Evolutionary conservation across 2,888 invertebrate genomes (phyloP).

Genomic region (Caenorhabditis japonica): DNA sequence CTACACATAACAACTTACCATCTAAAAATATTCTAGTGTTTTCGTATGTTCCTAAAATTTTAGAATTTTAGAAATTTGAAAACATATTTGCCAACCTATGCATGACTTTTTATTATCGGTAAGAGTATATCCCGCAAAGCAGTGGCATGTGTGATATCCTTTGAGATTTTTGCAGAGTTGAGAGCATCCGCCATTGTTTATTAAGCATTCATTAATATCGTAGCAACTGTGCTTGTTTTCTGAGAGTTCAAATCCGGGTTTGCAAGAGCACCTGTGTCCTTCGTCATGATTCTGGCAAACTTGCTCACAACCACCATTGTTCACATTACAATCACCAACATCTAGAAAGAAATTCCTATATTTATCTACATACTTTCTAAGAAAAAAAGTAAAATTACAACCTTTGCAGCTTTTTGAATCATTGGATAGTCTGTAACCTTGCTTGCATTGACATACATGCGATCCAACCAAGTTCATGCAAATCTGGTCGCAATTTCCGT

Average conservation of each 20-base stretch:
- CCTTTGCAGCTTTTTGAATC: constrained; percentile 70
- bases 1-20: too few species aligned
- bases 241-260: constrained; percentile 86
- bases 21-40: too few species aligned
- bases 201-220: constrained; percentile 83
- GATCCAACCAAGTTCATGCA: constrained; percentile 88
- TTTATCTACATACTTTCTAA: too few species aligned
- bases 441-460: constrained; percentile 85
- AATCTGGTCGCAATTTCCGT: constrained; percentile 88
- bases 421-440: constrained; percentile 81
- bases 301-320: constrained; percentile 87
- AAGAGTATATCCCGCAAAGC: constrained; percentile 76
- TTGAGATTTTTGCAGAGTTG: constrained; percentile 86
- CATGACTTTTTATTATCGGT: constrained; percentile 76
- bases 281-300: constrained; percentile 89
- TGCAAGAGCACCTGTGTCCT: constrained; percentile 87
- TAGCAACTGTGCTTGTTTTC: constrained; percentile 87
- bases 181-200: constrained; percentile 73
- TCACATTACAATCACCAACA: constrained; percentile 87
- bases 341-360: constrained; percentile 80
- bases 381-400: constrained; percentile 31
- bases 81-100: constrained; percentile 63
- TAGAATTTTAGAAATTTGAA: too few species aligned
- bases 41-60: too few species aligned
- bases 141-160: constrained; percentile 85